A percentile compares a stretch with the other conserved stretches of the same genome.
Evolutionary conservation across 23 tunicate genomes (phyloP).

Genomic region (Aplidium turbinatum): DNA sequence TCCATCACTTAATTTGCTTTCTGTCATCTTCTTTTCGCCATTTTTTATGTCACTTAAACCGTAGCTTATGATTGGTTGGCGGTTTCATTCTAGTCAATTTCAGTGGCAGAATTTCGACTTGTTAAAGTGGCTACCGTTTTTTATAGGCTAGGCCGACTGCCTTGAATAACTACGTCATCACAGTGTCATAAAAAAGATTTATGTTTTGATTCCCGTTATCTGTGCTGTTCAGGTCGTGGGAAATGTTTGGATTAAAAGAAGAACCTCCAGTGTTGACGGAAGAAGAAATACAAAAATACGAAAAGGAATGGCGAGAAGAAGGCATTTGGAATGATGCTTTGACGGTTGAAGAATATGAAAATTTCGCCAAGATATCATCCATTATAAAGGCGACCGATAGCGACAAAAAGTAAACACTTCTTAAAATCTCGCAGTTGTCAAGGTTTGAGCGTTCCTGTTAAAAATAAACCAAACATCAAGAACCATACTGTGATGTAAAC

Average conservation of each 20-base stretch:
- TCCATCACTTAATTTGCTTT: no score
- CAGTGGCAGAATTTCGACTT: no score
- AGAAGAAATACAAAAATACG: slow-evolving; percentile 33
- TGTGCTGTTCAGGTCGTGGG: slow-evolving; percentile 37
- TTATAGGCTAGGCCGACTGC: neutral
- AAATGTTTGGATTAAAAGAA: slow-evolving; percentile 38
- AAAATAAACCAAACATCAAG: no score
- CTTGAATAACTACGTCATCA: neutral
- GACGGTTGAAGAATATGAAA: slow-evolving; percentile 38
- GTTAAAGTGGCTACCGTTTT: no score
- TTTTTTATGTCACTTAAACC: no score
- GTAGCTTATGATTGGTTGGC: no score
- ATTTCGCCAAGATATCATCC: slow-evolving; percentile 6
- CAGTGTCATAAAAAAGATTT: neutral
- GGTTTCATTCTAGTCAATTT: no score
- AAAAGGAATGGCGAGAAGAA: slow-evolving; percentile 50
- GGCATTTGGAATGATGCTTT: slow-evolving; percentile 62
- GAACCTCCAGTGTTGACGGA: slow-evolving; percentile 64
- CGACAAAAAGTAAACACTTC: neutral
- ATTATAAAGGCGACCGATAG: slow-evolving; percentile 27
- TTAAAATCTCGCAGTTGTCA: no score
- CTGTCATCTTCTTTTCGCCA: no score
- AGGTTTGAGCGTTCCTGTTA: no score
- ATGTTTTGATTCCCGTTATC: neutral
- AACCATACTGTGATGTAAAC: no score